phyloP scores from a whole-genome alignment of 2,888 invertebrate species.

The Caenorhabditis imperialis region DNA sequence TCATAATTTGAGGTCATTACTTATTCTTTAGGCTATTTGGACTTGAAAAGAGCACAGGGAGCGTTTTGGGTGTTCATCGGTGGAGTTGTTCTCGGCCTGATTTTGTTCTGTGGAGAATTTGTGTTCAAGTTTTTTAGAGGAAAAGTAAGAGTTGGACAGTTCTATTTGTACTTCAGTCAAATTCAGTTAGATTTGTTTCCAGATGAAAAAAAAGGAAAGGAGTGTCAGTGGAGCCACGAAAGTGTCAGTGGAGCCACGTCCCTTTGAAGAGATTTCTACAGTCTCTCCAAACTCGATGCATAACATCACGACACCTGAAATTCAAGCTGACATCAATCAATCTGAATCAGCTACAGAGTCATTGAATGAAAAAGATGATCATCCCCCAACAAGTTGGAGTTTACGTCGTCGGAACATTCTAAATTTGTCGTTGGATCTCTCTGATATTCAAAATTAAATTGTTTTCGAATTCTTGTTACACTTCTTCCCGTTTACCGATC shows the following conservation, averaged over 20 bases:
- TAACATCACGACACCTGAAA: conserved; percentile 7
- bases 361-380: not conserved
- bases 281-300: conserved; percentile 26
- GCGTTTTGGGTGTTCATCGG: conserved; percentile 71
- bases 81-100: conserved; percentile 55
- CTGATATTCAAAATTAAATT: conserved; percentile 22
- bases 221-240: too few species aligned
- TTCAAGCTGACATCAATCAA: conserved; percentile 1
- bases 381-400: conserved; percentile 19
- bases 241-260: too few species aligned
- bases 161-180: too few species aligned
- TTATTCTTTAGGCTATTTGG: conserved; percentile 59
- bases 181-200: conserved; percentile 1
- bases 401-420: conserved; percentile 46
- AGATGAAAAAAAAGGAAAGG: conserved; percentile 17
- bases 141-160: conserved; percentile 8
- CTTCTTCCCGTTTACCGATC: not conserved
- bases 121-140: conserved; percentile 25
- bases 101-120: conserved; percentile 51
- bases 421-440: conserved; percentile 49
- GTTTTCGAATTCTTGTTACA: conserved; percentile 3
- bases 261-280: conserved; percentile 36
- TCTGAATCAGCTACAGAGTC: conserved; percentile 1
- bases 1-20: too few species aligned
- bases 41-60: conserved; percentile 70